Conservation (phyloP, 2,113 vertebrate species). For the Pogona vitticeps region DNA sequence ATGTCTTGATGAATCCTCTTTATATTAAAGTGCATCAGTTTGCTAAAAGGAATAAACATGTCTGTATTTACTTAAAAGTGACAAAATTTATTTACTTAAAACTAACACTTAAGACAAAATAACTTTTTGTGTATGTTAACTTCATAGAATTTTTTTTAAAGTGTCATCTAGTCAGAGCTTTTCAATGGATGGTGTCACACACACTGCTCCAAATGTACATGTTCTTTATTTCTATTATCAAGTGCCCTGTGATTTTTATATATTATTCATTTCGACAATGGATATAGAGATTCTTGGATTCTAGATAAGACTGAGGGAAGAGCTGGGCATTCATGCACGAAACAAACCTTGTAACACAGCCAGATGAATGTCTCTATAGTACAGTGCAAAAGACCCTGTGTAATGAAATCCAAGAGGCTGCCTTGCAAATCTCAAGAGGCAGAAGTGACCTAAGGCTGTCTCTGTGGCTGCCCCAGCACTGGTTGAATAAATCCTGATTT, state of each 20-base stretch:
- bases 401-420: constrained; percentile 27
- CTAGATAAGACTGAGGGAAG: constrained; percentile 45
- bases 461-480: constrained; percentile 11
- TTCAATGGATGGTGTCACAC: constrained; percentile 1
- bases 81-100: neutral
- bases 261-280: constrained; percentile 36
- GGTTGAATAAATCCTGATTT: constrained; percentile 38
- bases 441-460: constrained; percentile 46
- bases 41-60: neutral
- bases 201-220: neutral
- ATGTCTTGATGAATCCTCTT: neutral
- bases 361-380: constrained; percentile 28
- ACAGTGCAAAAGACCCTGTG: constrained; percentile 8
- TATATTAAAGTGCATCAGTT: neutral
- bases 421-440: constrained; percentile 34
- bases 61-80: no score
- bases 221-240: constrained; percentile 25
- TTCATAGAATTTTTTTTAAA: neutral
- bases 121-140: constrained; percentile 13
- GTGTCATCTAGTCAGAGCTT: neutral
- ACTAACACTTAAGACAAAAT: neutral
- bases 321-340: constrained; percentile 24
- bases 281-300: constrained; percentile 30
- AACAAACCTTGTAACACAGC: constrained; percentile 41
- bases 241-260: constrained; percentile 17